A percentile compares a stretch with the other conserved stretches of the same genome.
Evolutionary conservation across 2,888 invertebrate species (phyloP).

Genomic region (Xestia sexstrigata): DNA sequence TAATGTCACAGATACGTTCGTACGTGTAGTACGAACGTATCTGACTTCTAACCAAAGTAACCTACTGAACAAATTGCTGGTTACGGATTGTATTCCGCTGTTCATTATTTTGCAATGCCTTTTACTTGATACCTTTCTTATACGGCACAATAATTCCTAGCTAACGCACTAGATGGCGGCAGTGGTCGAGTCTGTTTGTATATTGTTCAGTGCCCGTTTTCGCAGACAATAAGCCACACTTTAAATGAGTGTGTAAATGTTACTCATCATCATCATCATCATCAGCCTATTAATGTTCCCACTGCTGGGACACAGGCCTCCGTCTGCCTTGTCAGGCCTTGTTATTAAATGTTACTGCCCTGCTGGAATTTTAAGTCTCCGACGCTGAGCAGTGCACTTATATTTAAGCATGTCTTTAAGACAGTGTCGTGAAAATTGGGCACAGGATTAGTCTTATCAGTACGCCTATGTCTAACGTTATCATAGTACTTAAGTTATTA

Average conservation of each 20-base stretch:
- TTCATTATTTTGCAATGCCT: background rate
- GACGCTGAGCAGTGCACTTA: background rate
- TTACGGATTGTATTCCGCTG: background rate
- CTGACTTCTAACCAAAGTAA: background rate
- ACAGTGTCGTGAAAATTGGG: background rate
- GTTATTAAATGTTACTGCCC: background rate
- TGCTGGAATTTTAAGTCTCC: background rate
- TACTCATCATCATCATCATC: no score
- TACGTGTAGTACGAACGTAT: no score
- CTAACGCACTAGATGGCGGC: background rate
- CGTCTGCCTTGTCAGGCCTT: no score
- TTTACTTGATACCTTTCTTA: background rate
- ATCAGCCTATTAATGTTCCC: no score
- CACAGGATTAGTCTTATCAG: background rate
- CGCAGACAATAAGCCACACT: background rate
- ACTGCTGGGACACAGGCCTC: no score
- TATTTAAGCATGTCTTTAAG: background rate
- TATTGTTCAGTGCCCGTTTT: background rate
- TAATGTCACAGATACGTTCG: no score
- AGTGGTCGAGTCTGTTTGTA: background rate
- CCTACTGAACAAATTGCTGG: background rate
- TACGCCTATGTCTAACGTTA: background rate
- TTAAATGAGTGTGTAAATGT: background rate
- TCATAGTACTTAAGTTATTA: background rate
- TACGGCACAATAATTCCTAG: background rate